These are phyloP conservation scores for Cottoperca gobio DNA, from an alignment of 2,797 vertebrate species.

Conservation along the genomic window DNA sequence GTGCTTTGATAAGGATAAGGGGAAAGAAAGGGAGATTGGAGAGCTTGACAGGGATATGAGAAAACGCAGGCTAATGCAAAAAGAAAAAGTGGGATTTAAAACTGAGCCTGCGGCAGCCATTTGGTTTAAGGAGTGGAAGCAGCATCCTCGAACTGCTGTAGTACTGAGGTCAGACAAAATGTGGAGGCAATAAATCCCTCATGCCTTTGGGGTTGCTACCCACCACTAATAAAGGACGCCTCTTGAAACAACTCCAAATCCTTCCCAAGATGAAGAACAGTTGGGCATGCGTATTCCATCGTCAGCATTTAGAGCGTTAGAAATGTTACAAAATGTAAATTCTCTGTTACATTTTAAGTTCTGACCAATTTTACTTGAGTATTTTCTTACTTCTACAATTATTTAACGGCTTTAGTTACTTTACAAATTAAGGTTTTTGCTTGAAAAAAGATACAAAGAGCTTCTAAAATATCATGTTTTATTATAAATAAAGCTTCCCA, in stretches of 20 bases:
- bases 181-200: constrained; percentile 59
- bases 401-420: too few species aligned
- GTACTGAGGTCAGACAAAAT: constrained; percentile 66
- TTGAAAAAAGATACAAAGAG: too few species aligned
- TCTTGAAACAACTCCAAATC: constrained; percentile 38
- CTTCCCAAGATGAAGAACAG: constrained; percentile 17
- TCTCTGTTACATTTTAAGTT: background rate
- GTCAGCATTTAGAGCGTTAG: background rate
- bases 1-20: constrained; percentile 52
- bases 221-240: constrained; percentile 10
- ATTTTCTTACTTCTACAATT: too few species aligned
- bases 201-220: constrained; percentile 36
- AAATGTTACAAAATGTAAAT: background rate
- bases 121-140: constrained; percentile 48
- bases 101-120: constrained; percentile 44
- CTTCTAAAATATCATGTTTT: too few species aligned
- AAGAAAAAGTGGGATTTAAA: constrained; percentile 50
- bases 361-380: too few species aligned
- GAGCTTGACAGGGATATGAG: constrained; percentile 62
- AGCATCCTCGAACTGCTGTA: constrained; percentile 40
- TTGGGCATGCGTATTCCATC: constrained; percentile 5
- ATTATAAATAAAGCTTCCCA: too few species aligned
- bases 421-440: too few species aligned
- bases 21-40: constrained; percentile 24
- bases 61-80: constrained; percentile 53